Percentiles rank a stretch among this genome's conserved stretches.
phyloP scores from a whole-genome alignment of 2,888 invertebrate genomes.

The Nymphalis urticae region DNA sequence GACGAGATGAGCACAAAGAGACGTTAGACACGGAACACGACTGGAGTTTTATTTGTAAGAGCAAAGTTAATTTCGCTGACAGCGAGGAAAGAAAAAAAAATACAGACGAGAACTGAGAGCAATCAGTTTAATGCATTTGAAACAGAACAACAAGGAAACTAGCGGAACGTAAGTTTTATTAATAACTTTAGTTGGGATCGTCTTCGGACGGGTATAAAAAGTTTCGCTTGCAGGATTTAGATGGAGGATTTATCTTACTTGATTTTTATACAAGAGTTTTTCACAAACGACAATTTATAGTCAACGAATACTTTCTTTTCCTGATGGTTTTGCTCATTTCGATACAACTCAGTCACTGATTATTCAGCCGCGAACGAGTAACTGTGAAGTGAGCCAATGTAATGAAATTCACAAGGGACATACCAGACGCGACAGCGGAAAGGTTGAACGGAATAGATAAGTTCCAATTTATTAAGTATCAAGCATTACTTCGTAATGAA shows the following conservation, averaged over 20 bases:
- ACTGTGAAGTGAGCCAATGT: no score
- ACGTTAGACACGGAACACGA: conserved; percentile 8
- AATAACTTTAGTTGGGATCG: background rate
- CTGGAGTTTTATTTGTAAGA: conserved; percentile 13
- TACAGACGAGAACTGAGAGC: conserved; percentile 25
- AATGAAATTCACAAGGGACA: no score
- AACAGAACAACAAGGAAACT: conserved; percentile 26
- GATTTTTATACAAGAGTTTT: background rate
- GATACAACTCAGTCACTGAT: no score
- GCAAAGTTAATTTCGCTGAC: conserved; percentile 27
- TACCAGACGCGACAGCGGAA: no score
- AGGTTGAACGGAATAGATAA: no score
- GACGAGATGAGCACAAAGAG: conserved; percentile 6
- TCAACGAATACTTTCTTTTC: no score
- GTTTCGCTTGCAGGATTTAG: background rate
- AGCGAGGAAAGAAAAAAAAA: conserved; percentile 22
- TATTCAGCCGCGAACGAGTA: no score
- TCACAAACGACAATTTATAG: background rate
- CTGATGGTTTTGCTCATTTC: no score
- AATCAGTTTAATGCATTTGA: conserved; percentile 41
- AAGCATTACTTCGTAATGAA: no score
- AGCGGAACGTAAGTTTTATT: conserved; percentile 6
- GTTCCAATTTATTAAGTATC: no score
- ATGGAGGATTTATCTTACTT: background rate
- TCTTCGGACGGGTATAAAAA: background rate